These are phyloP conservation scores for Pipistrellus pygmaeus DNA, from an alignment of 2,797 vertebrate species.

Conservation along the genomic window DNA sequence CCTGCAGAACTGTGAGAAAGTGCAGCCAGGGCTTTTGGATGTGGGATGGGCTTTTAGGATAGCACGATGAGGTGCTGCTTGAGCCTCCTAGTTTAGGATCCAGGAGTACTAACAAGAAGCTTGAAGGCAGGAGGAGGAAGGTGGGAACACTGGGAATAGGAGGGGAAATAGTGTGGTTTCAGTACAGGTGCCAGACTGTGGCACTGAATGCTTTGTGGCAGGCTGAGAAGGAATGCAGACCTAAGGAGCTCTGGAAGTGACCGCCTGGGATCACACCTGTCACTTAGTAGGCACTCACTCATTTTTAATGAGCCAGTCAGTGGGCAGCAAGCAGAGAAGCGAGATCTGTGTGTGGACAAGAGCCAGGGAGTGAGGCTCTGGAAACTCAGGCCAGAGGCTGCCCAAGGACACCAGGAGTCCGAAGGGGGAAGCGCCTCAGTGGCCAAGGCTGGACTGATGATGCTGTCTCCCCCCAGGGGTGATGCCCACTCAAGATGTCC, in stretches of 20 bases:
- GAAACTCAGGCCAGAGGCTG: background rate
- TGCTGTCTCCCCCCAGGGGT: slow-evolving; percentile 88
- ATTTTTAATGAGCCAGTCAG: background rate
- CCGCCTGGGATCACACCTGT: background rate
- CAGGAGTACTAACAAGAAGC: background rate
- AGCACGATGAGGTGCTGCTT: background rate
- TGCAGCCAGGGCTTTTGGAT: background rate
- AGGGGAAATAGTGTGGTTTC: background rate
- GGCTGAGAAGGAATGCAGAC: background rate
- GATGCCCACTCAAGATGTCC: slow-evolving; percentile 94
- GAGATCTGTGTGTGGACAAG: background rate
- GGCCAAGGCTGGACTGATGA: background rate
- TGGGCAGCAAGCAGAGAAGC: background rate
- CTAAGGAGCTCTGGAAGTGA: background rate
- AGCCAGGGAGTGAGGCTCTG: background rate
- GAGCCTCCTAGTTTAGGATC: background rate
- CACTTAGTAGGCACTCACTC: background rate
- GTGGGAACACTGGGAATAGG: background rate
- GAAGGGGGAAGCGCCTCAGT: background rate
- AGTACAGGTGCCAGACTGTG: background rate
- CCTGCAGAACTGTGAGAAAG: background rate
- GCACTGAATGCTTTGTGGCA: background rate
- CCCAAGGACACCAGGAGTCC: background rate
- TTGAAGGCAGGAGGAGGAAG: background rate
- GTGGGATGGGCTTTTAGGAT: background rate